phyloP scores from a whole-genome alignment of 2,797 vertebrate species.

The Halcyon badia region DNA sequence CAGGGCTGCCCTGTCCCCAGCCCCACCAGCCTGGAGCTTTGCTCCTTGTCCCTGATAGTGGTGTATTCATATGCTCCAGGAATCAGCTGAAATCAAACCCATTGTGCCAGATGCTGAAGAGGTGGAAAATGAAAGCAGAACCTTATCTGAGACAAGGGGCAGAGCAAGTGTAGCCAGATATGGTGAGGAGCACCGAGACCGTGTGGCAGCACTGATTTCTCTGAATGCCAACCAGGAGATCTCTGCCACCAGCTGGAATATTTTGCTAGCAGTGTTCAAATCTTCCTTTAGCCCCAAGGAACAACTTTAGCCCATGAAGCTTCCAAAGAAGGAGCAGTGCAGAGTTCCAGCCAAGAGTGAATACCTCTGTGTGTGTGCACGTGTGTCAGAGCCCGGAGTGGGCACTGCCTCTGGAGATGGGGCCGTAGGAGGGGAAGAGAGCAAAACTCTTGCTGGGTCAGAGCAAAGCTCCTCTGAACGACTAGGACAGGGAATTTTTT shows the following conservation, averaged over 20 bases:
- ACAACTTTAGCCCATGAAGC: neutral
- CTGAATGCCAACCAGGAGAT: neutral
- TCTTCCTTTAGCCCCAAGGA: neutral
- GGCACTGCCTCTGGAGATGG: neutral
- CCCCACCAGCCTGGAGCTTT: neutral
- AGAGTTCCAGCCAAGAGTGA: neutral
- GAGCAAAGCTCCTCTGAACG: neutral
- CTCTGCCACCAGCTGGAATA: neutral
- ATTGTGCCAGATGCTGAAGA: neutral
- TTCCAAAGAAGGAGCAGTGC: neutral
- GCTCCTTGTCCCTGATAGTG: accelerated
- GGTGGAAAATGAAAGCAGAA: neutral
- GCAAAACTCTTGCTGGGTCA: neutral
- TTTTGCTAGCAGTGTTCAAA: neutral
- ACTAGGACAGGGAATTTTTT: neutral
- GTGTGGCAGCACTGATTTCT: neutral
- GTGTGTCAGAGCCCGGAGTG: neutral
- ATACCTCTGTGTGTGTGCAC: accelerated
- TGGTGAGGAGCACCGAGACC: neutral
- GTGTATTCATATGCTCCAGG: neutral
- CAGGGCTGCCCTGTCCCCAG: neutral
- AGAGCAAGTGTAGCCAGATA: neutral
- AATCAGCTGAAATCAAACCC: neutral
- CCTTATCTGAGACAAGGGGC: neutral
- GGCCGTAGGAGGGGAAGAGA: neutral